These are phyloP conservation scores for Eurystomus glaucurus DNA, from an alignment of 2,797 vertebrate species.

Conservation along the genomic window DNA sequence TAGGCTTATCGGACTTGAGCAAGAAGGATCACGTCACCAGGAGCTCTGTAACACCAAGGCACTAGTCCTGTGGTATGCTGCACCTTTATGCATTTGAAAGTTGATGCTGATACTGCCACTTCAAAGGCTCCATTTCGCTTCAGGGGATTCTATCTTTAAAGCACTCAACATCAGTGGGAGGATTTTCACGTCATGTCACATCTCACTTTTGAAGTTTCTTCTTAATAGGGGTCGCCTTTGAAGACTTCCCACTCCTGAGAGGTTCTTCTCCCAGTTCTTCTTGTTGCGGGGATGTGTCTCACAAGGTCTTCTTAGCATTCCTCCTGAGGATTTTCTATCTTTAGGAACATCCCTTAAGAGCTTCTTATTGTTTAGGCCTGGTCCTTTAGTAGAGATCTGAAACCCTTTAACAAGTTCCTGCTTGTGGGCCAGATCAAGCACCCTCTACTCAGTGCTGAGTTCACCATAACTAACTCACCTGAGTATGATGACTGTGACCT, in stretches of 20 bases:
- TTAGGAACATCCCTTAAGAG: constrained; percentile 48
- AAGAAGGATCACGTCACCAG: background rate
- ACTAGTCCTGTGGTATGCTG: rapidly evolving
- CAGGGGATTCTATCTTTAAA: constrained; percentile 76
- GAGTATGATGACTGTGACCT: rapidly evolving
- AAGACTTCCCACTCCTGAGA: constrained; percentile 67
- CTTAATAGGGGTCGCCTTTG: constrained; percentile 74
- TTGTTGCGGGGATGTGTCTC: constrained; percentile 39
- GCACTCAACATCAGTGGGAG: constrained; percentile 65
- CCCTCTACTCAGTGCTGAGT: background rate
- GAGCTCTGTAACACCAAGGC: background rate
- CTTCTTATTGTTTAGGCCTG: constrained; percentile 31
- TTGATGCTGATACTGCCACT: constrained; percentile 63
- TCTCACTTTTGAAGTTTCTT: constrained; percentile 76
- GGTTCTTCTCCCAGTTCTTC: constrained; percentile 55
- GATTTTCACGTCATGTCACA: constrained; percentile 71
- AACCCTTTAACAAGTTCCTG: constrained; percentile 2
- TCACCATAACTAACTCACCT: background rate
- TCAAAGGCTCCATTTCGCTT: constrained; percentile 75
- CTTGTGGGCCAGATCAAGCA: background rate
- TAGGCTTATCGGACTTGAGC: background rate
- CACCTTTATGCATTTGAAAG: constrained; percentile 56
- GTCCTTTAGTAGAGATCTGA: constrained; percentile 13
- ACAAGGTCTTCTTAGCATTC: constrained; percentile 55
- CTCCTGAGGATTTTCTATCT: constrained; percentile 58